Conservation (phyloP, 2,113 vertebrate species). For the Cephalopholis sonnerati region DNA sequence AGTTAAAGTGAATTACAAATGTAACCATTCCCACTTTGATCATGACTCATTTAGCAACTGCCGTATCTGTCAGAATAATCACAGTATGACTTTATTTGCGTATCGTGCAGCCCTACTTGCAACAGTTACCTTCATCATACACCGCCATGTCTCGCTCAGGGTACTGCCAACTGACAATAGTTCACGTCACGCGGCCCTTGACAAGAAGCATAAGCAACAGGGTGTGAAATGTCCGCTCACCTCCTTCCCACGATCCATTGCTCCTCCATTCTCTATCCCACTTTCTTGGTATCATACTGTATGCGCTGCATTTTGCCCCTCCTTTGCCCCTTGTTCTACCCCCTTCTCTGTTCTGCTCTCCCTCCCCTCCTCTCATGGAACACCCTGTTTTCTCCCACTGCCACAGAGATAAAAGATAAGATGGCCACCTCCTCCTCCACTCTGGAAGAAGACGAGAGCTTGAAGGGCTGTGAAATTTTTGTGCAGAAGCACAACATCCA, state of each 20-base stretch:
- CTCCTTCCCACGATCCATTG: not conserved
- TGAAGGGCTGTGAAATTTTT: slow-evolving; percentile 95
- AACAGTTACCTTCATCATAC: not conserved
- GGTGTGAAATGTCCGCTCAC: slow-evolving; percentile 20
- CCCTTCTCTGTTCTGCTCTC: slow-evolving; percentile 31
- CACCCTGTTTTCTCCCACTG: slow-evolving; percentile 70
- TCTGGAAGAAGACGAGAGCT: slow-evolving; percentile 93
- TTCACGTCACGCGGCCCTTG: not conserved
- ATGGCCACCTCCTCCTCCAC: slow-evolving; percentile 93
- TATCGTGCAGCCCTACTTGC: not conserved
- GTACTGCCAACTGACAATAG: not conserved
- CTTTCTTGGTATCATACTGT: slow-evolving; percentile 3
- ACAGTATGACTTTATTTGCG: too few species aligned
- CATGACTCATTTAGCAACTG: too few species aligned
- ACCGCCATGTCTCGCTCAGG: not conserved
- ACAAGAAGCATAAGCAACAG: slow-evolving; percentile 10
- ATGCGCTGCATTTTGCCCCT: slow-evolving; percentile 14
- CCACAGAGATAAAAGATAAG: slow-evolving; percentile 84
- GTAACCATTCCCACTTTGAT: too few species aligned
- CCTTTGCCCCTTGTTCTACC: slow-evolving; percentile 35
- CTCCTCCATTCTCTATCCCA: not conserved
- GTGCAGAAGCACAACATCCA: slow-evolving; percentile 97
- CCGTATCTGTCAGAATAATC: too few species aligned
- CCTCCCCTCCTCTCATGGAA: slow-evolving; percentile 69
- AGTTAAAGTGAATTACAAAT: too few species aligned